phyloP scores from a whole-genome alignment of 1,140 invertebrate genomes.

The Diorhabda sublineata region DNA sequence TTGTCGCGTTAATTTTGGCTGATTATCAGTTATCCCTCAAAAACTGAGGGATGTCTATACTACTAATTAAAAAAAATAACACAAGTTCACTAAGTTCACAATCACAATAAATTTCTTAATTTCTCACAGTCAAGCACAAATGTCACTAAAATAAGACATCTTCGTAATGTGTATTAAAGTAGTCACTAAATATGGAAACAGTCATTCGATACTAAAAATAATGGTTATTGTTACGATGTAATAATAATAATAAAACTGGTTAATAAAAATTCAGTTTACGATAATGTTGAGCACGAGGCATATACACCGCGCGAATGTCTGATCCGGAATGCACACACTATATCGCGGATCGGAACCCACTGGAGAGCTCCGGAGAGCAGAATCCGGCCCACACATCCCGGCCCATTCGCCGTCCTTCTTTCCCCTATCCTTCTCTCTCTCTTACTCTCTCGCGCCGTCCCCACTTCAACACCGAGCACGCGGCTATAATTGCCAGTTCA shows the following conservation, averaged over 20 bases:
- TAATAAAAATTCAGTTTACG: slow-evolving; percentile 29
- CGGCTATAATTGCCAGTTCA: slow-evolving; percentile 44
- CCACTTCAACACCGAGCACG: slow-evolving; percentile 28
- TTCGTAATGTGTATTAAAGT: slow-evolving; percentile 7
- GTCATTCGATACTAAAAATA: slow-evolving; percentile 36
- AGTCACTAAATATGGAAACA: slow-evolving; percentile 7
- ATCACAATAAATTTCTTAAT: slow-evolving; percentile 20
- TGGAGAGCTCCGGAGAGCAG: slow-evolving; percentile 43
- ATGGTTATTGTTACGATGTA: slow-evolving; percentile 46
- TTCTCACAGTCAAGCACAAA: slow-evolving; percentile 18
- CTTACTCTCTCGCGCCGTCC: slow-evolving; percentile 22
- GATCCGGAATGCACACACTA: slow-evolving; percentile 43
- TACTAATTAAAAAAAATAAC: slow-evolving; percentile 26
- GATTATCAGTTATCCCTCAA: slow-evolving; percentile 31
- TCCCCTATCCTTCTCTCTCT: slow-evolving; percentile 29
- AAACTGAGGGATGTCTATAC: slow-evolving; percentile 30
- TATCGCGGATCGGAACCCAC: slow-evolving; percentile 46
- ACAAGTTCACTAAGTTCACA: slow-evolving; percentile 23
- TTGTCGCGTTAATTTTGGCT: slow-evolving; percentile 46
- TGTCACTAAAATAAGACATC: slow-evolving; percentile 20
- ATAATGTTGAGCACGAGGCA: slow-evolving; percentile 29
- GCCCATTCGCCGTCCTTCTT: slow-evolving; percentile 43
- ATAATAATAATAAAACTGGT: slow-evolving; percentile 42
- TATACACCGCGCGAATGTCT: slow-evolving; percentile 40
- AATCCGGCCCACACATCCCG: slow-evolving; percentile 46